phyloP scores from a whole-genome alignment of 2,888 invertebrate species.

The Euzetes globulus region DNA sequence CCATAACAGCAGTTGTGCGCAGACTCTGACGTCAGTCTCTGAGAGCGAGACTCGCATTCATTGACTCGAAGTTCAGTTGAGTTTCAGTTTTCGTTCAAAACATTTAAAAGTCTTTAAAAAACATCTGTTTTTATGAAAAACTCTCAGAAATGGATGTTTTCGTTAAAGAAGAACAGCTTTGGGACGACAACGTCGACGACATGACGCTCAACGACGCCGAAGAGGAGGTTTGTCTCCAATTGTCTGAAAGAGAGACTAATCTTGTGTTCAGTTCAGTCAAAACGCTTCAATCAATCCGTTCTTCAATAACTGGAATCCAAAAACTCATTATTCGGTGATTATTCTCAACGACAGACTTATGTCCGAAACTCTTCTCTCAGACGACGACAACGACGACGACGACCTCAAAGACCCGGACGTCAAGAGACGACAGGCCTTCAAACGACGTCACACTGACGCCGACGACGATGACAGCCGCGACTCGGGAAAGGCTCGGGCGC shows the following conservation, averaged over 20 bases:
- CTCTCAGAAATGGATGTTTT: not conserved
- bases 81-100: no score
- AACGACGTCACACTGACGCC: no score
- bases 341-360: conserved; percentile 32
- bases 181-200: not conserved
- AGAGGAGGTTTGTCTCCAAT: not conserved
- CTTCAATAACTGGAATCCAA: not conserved
- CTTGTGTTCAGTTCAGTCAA: not conserved
- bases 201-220: not conserved
- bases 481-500: no score
- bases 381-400: not conserved
- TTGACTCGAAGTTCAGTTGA: not conserved
- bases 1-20: no score
- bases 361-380: conserved; percentile 30
- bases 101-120: not conserved
- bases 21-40: no score
- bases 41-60: not conserved
- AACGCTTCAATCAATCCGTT: not conserved
- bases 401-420: not conserved
- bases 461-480: not conserved
- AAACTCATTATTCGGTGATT: conserved; percentile 17
- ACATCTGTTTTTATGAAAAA: not conserved
- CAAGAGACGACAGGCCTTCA: no score
- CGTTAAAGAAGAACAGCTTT: not conserved
- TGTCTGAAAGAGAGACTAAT: no score